Evolutionary conservation across 1,140 invertebrate genomes (phyloP).

Genomic region (Neoseiulus cucumeris): DNA sequence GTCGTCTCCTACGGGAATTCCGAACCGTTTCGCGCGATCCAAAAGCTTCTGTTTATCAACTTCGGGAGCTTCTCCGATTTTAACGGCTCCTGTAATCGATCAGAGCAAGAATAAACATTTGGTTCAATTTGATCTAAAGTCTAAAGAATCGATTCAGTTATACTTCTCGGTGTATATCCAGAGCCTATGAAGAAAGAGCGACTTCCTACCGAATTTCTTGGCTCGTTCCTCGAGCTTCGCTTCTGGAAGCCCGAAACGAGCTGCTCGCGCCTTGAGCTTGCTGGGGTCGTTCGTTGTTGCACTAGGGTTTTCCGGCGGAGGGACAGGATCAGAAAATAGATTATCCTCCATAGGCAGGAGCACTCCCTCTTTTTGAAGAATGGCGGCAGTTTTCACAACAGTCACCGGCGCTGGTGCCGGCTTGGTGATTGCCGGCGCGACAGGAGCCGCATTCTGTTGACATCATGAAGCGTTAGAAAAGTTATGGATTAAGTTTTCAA

Average conservation of each 20-base stretch:
- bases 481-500: too few species aligned
- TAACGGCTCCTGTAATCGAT: neutral
- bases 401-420: neutral
- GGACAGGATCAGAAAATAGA: neutral
- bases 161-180: too few species aligned
- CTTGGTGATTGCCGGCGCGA: neutral
- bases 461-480: too few species aligned
- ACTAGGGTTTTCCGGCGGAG: neutral
- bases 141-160: too few species aligned
- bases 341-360: neutral
- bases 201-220: neutral
- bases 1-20: neutral
- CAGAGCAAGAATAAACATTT: too few species aligned
- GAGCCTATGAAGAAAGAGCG: neutral
- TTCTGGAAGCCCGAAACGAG: neutral
- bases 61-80: neutral
- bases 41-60: slow-evolving; percentile 1
- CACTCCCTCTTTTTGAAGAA: slow-evolving; percentile 1
- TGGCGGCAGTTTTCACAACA: neutral
- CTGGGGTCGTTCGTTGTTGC: neutral
- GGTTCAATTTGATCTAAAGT: too few species aligned
- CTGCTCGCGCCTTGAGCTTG: neutral
- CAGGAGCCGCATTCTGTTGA: too few species aligned
- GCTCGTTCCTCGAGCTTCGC: neutral
- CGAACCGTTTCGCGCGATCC: neutral